These are phyloP conservation scores for Otocyon megalotis DNA, from an alignment of 2,113 vertebrate genomes.

Conservation along the genomic window DNA sequence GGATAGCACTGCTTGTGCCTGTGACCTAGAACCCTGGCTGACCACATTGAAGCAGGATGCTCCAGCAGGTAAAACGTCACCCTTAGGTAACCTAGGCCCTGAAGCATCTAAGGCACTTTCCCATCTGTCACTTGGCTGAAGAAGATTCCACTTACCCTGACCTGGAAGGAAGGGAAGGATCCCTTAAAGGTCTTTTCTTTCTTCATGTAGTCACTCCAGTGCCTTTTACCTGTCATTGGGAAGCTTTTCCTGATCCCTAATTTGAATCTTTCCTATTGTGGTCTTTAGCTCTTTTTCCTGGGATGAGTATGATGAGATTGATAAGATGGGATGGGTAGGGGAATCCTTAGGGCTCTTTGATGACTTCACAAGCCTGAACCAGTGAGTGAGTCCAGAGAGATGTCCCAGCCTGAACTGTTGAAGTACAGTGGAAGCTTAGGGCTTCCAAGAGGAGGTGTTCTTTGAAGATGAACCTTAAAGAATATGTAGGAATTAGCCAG, in stretches of 20 bases:
- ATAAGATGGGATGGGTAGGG: background rate
- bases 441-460: constrained; percentile 17
- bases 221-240: background rate
- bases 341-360: background rate
- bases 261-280: constrained; percentile 17
- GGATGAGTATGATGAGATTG: background rate
- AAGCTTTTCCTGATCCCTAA: background rate
- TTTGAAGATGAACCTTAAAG: constrained; percentile 53
- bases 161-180: background rate
- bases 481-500: constrained; percentile 37
- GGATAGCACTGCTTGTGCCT: constrained; percentile 38
- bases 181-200: background rate
- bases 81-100: background rate
- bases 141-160: background rate
- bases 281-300: constrained; percentile 30
- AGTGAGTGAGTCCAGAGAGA: background rate
- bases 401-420: background rate
- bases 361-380: background rate
- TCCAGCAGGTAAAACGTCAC: constrained; percentile 74
- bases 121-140: background rate
- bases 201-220: background rate
- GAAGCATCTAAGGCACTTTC: background rate
- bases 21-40: constrained; percentile 35
- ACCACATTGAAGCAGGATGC: constrained; percentile 70
- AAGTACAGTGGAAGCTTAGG: background rate